phyloP scores from a whole-genome alignment of 2,888 invertebrate genomes.

The Cerceris rybyensis region DNA sequence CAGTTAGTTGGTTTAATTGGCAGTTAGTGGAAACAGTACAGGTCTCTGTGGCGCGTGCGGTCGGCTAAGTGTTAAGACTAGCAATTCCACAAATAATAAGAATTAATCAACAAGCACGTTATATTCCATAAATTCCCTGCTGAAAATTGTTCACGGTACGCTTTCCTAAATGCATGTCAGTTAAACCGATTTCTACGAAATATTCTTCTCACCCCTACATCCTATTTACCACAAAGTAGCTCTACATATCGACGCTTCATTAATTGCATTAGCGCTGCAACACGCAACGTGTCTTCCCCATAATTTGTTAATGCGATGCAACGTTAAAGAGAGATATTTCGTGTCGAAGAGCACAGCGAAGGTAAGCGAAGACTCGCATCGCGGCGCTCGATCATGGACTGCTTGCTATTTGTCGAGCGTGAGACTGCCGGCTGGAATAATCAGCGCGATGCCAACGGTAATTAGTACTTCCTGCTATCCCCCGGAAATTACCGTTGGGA shows the following conservation, averaged over 20 bases:
- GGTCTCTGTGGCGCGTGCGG: too few species aligned
- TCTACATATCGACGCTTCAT: conserved; percentile 11
- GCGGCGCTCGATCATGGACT: conserved; percentile 39
- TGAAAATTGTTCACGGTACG: too few species aligned
- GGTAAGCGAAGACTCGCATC: background rate
- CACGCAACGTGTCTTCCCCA: background rate
- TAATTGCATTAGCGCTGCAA: conserved; percentile 14
- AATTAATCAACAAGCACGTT: too few species aligned
- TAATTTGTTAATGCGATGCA: conserved; percentile 22
- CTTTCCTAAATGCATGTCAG: too few species aligned
- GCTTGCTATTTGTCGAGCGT: conserved; percentile 49
- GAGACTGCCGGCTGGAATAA: conserved; percentile 44
- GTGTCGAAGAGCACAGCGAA: background rate
- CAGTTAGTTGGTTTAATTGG: too few species aligned
- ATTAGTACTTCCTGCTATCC: conserved; percentile 60
- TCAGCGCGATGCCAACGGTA: conserved; percentile 56
- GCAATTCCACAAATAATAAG: too few species aligned
- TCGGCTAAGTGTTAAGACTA: too few species aligned
- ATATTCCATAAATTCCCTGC: too few species aligned
- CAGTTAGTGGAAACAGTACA: too few species aligned
- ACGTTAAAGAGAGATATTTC: conserved; percentile 6
- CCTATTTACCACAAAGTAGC: background rate
- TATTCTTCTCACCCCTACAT: background rate
- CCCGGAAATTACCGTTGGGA: conserved; percentile 60
- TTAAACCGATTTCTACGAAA: too few species aligned